Conservation (phyloP, 2,888 invertebrate genomes). For the Ochropleura leucogaster region DNA sequence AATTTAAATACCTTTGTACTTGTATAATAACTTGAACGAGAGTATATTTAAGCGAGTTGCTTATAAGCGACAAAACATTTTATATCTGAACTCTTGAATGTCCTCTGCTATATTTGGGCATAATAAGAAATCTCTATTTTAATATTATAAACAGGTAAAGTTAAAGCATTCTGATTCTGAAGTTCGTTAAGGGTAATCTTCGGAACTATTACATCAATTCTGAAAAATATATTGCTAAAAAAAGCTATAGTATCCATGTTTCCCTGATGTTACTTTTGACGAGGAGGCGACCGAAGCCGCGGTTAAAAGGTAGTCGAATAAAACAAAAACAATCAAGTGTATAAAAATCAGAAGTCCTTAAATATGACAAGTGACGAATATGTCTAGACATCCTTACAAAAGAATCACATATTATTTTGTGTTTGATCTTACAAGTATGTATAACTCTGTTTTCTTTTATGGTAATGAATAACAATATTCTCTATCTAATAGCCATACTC, state of each 20-base stretch:
- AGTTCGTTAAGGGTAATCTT: not conserved
- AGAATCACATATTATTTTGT: not conserved
- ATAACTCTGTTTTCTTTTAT: conserved; percentile 21
- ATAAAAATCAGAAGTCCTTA: not conserved
- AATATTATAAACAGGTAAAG: not conserved
- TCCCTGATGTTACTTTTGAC: not conserved
- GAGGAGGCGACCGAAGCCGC: not conserved
- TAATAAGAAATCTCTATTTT: not conserved
- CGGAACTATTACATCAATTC: not conserved
- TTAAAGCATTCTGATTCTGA: too few species aligned
- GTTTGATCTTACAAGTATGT: not conserved
- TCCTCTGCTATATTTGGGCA: not conserved
- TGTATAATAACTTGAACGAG: not conserved
- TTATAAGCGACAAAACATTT: not conserved
- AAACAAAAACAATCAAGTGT: not conserved
- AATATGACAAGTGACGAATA: conserved; percentile 1
- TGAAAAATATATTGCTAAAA: not conserved
- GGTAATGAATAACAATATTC: conserved; percentile 5
- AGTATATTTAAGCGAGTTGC: not conserved
- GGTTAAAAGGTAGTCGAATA: not conserved
- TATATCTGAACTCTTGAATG: not conserved
- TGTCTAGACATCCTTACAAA: conserved; percentile 10
- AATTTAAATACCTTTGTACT: not conserved
- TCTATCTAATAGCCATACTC: not conserved
- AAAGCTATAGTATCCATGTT: not conserved